These are phyloP conservation scores for Gnathonemus echidnorhynchus DNA, from an alignment of 2,113 vertebrate genomes.

Conservation along the genomic window DNA sequence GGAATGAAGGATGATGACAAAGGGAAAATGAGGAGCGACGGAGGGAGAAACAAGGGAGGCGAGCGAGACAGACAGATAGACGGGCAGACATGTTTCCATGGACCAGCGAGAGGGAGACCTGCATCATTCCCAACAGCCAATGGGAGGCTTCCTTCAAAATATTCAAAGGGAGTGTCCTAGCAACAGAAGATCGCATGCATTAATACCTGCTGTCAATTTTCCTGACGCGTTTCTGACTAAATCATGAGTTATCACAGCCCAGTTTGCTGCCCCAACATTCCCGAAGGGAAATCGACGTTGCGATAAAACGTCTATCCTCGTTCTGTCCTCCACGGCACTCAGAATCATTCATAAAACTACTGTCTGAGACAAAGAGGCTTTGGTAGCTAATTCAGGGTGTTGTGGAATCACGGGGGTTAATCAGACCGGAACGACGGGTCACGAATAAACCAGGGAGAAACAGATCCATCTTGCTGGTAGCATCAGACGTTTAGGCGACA, in stretches of 20 bases:
- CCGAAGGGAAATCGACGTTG: background rate
- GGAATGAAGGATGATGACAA: background rate
- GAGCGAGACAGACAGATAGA: slow-evolving; percentile 33
- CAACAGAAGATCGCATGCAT: slow-evolving; percentile 69
- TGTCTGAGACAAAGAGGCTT: background rate
- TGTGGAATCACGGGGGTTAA: background rate
- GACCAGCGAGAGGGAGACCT: slow-evolving; percentile 59
- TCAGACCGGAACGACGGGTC: background rate
- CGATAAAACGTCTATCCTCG: background rate
- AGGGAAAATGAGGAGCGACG: slow-evolving; percentile 15
- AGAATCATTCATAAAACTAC: background rate
- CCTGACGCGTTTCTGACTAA: background rate
- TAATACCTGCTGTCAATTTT: slow-evolving; percentile 46
- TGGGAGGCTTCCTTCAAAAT: slow-evolving; percentile 53
- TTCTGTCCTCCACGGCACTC: background rate
- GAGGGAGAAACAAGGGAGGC: slow-evolving; percentile 20
- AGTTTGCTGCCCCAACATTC: background rate
- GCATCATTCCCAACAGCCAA: slow-evolving; percentile 65
- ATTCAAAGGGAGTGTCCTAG: slow-evolving; percentile 77
- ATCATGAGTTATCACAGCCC: background rate
- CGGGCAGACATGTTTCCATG: slow-evolving; percentile 60
- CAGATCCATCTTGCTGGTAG: background rate
- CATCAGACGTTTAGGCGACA: background rate
- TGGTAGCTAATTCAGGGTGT: background rate
- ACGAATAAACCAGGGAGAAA: background rate